Conservation (phyloP, 2,113 vertebrate genomes). For the Leptobrachium leishanense region DNA sequence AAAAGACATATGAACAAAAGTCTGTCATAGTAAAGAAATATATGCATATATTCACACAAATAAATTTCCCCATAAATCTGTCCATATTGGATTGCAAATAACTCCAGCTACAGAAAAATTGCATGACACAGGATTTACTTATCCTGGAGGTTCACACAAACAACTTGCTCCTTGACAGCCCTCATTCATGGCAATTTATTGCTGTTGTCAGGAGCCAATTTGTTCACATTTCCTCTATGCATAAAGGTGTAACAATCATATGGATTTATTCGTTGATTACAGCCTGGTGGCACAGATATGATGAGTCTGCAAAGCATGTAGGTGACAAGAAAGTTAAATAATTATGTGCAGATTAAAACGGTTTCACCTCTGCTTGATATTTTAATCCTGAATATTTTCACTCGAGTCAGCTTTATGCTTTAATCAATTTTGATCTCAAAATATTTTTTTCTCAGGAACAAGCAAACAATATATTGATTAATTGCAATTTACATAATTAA, state of each 20-base stretch:
- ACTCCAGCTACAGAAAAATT: conserved; percentile 63
- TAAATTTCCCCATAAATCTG: conserved; percentile 66
- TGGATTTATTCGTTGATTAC: conserved; percentile 74
- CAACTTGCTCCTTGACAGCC: conserved; percentile 68
- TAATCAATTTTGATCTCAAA: conserved; percentile 38
- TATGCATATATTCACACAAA: conserved; percentile 60
- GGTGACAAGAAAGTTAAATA: conserved; percentile 65
- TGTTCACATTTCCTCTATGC: conserved; percentile 70
- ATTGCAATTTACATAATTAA: conserved; percentile 31
- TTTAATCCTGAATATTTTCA: conserved; percentile 52
- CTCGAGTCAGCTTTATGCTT: conserved; percentile 34
- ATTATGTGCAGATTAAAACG: conserved; percentile 65
- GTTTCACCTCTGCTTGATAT: conserved; percentile 58
- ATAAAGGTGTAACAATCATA: conserved; percentile 70
- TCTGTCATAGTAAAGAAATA: conserved; percentile 66
- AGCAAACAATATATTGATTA: conserved; percentile 30
- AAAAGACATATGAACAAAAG: conserved; percentile 57
- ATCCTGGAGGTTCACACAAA: conserved; percentile 65
- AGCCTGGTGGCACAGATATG: conserved; percentile 58
- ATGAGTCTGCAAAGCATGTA: conserved; percentile 57
- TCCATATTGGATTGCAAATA: conserved; percentile 59
- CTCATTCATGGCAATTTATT: conserved; percentile 75
- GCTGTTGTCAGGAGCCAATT: conserved; percentile 74
- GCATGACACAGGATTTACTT: conserved; percentile 67
- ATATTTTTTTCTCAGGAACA: conserved; percentile 16